Evolutionary conservation across 1,140 invertebrate genomes (phyloP), one percentile per base, ranked within the genome.

Genomic region (Rhopalosiphum maidis): DNA sequence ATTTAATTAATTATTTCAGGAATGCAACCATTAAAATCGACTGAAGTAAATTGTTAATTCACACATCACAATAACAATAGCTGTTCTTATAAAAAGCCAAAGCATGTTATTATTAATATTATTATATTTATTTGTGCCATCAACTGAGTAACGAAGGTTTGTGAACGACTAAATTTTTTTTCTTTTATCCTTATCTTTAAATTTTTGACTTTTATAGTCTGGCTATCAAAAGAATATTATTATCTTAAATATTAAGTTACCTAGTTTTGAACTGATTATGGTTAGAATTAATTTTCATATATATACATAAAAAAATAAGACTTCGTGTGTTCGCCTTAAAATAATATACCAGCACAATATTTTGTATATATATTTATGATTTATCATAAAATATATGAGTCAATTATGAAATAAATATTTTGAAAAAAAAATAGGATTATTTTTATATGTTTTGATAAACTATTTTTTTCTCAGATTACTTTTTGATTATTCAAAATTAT

Each of bases 241-340:
- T 83, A 92, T 92, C 90, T 92, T 92, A 92, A 92, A 92, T 92
- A 92, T 92, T 92, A 82, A 55, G 90, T 92, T 92, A 92, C 90
- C 90, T 92, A 46, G 46, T 68, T 90, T 90, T 90, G 89, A 90
- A 90, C 89, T 90, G 89, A 90, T 90, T 90, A 90, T 68, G 89
- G 55, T 90, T 90, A 90, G 89, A 90, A 90, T 46, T 90, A 90
- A 11, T 35, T 89, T 89, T 90, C 35, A 68, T 68, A 68, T 60
- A n/a, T 60, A 90, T 43, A 6, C 54, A 90, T 90, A 68, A 90
- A 23, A 23, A 77, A 41, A 55, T 90, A 68, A 90, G 37, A 90
- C 23, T 90, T 90, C 37, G 43, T 90, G 35, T 90, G 37, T 90
- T 90, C 43, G 25, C 11, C 55, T 43, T 90, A 18, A 90, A 30